A percentile compares a stretch with the other conserved stretches of the same genome.
phyloP scores from a whole-genome alignment of 2,888 invertebrate species.

The Drosophila pegasa region DNA sequence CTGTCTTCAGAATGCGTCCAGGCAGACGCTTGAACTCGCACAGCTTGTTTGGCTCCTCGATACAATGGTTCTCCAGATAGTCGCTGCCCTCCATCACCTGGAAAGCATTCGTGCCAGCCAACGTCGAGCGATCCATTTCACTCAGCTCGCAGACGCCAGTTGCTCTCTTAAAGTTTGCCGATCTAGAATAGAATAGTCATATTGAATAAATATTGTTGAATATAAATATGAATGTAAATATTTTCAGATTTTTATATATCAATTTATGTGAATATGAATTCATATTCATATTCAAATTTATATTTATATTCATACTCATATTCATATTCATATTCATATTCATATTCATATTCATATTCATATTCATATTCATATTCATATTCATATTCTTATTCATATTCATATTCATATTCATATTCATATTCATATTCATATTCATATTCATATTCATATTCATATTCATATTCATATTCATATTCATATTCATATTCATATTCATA shows the following conservation, averaged over 20 bases:
- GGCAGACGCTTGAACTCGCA: slow-evolving; percentile 96
- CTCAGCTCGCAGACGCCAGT: slow-evolving; percentile 94
- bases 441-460: neutral
- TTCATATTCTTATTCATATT: too few relatives aligned
- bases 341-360: too few relatives aligned
- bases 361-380: too few relatives aligned
- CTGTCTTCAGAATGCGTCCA: slow-evolving; percentile 95
- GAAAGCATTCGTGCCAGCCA: slow-evolving; percentile 92
- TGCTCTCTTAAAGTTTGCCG: slow-evolving; percentile 94
- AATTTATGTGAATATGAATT: too few relatives aligned
- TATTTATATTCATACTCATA: neutral
- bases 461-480: neutral
- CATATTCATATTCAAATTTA: too few relatives aligned
- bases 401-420: too few relatives aligned
- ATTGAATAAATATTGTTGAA: neutral
- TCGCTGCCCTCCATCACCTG: slow-evolving; percentile 86
- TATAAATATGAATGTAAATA: neutral
- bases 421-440: neutral
- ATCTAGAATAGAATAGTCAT: slow-evolving; percentile 86
- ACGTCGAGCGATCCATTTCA: slow-evolving; percentile 95
- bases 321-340: too few relatives aligned
- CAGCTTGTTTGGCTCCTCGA: slow-evolving; percentile 95
- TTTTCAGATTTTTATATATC: too few relatives aligned
- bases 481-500: neutral
- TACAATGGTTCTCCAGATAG: slow-evolving; percentile 91